Evolutionary conservation across 2,113 vertebrate species (phyloP).

Genomic region (Bubo bubo): DNA sequence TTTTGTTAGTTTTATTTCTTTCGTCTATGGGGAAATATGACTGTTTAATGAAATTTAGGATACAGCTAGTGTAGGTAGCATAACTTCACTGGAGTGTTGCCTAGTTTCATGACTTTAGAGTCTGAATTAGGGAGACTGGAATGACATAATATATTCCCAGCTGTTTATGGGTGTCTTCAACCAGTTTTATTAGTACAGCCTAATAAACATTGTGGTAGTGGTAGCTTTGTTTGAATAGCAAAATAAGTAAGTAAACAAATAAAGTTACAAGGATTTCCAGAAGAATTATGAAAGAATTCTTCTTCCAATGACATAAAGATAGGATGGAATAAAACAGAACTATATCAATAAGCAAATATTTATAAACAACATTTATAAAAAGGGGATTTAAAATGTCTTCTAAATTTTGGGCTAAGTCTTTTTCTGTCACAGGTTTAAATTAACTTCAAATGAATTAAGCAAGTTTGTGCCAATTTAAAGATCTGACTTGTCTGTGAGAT

Average conservation of each 20-base stretch:
- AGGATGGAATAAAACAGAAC: not conserved
- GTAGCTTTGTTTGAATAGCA: not conserved
- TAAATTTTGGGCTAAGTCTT: not conserved
- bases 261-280: not conserved
- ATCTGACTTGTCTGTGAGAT: not conserved
- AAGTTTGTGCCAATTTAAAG: not conserved
- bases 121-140: not conserved
- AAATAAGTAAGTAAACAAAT: not conserved
- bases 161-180: not conserved
- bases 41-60: not conserved
- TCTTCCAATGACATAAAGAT: not conserved
- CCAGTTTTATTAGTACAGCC: not conserved
- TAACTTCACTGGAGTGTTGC: not conserved
- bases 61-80: not conserved
- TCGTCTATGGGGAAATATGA: not conserved
- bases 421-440: not conserved
- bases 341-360: not conserved
- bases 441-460: not conserved
- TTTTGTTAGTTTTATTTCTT: not conserved
- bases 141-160: not conserved
- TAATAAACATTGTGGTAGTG: not conserved
- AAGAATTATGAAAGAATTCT: not conserved
- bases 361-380: not conserved
- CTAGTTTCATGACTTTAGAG: not conserved
- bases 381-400: not conserved